A percentile compares a stretch with the other conserved stretches of the same genome.
Evolutionary conservation across 1,140 invertebrate species (phyloP).

Genomic region (Ostrea edulis): DNA sequence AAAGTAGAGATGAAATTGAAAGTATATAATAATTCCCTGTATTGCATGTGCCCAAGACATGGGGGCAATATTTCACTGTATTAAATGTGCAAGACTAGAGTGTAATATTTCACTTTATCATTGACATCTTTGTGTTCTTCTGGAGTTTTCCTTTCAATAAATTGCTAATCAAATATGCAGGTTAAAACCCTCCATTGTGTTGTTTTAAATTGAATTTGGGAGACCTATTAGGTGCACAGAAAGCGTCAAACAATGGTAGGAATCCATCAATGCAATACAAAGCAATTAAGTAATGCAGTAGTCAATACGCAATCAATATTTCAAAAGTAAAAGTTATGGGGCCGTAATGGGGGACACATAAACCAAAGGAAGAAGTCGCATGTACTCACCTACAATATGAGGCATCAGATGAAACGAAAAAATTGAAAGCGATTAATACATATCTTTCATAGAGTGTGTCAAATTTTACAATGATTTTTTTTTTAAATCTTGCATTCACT

Average conservation of each 20-base stretch:
- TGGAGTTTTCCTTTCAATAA: background rate
- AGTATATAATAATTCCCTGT: no score
- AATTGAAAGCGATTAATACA: background rate
- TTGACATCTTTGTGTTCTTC: no score
- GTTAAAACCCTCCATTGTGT: background rate
- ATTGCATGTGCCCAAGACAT: no score
- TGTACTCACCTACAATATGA: background rate
- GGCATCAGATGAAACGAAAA: slow-evolving; percentile 4
- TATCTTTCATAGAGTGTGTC: no score
- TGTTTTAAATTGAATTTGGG: background rate
- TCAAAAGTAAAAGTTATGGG: background rate
- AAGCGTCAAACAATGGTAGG: background rate
- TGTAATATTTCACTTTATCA: no score
- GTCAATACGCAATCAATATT: background rate
- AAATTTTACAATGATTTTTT: no score
- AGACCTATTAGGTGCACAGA: background rate
- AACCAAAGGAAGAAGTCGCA: background rate
- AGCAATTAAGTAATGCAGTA: background rate
- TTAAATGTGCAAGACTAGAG: no score
- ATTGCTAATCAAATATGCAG: background rate
- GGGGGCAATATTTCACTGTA: no score
- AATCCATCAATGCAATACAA: background rate
- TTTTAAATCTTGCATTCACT: no score
- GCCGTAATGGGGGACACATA: background rate
- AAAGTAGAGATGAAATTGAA: no score